These are phyloP conservation scores for Manacus vitellinus DNA, from an alignment of 2,113 vertebrate genomes.

Conservation along the genomic window DNA sequence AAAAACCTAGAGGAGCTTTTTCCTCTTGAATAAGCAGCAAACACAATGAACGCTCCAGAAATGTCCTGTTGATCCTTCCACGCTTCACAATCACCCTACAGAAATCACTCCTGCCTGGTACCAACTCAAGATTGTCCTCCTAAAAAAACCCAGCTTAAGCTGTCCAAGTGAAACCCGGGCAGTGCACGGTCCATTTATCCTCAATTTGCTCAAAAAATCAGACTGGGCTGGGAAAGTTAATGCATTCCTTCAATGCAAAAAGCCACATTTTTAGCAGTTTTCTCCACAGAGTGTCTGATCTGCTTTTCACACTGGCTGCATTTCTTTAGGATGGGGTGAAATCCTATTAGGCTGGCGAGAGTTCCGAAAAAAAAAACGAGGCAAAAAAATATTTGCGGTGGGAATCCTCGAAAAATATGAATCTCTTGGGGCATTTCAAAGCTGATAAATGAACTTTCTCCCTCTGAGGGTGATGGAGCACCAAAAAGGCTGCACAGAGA, in stretches of 20 bases:
- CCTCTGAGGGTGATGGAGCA: neutral
- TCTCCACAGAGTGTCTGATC: neutral
- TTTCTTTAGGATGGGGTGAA: neutral
- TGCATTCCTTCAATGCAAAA: neutral
- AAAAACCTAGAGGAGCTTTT: neutral
- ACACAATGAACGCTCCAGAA: neutral
- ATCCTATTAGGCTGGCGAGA: neutral
- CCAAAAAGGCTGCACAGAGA: neutral
- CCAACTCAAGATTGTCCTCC: neutral
- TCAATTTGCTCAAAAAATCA: neutral
- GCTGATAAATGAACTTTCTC: neutral
- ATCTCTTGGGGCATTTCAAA: rapidly evolving
- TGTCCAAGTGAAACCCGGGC: neutral
- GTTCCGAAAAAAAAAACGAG: neutral
- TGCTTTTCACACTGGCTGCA: neutral
- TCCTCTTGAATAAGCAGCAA: neutral
- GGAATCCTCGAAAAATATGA: neutral
- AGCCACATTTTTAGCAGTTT: neutral
- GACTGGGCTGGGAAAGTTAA: neutral
- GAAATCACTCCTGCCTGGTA: neutral
- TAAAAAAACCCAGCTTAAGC: neutral
- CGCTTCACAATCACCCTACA: too few species aligned
- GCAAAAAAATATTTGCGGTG: neutral
- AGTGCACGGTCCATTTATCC: neutral
- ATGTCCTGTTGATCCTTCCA: neutral